These are phyloP conservation scores for Bos taurus DNA, from an alignment of 2,113 vertebrate species.

Conservation along the genomic window DNA sequence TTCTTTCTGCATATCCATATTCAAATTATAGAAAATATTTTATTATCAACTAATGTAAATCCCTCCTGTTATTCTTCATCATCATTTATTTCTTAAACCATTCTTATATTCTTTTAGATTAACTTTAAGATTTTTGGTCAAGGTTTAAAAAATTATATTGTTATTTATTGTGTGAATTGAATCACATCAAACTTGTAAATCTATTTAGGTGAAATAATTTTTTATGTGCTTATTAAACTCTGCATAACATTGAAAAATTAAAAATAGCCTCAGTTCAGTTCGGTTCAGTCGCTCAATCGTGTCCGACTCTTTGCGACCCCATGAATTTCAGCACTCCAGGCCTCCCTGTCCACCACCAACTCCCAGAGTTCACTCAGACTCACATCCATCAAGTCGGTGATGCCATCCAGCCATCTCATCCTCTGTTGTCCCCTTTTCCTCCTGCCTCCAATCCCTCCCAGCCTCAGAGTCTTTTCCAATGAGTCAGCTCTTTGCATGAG, in stretches of 20 bases:
- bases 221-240: neutral
- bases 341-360: too few relatives aligned
- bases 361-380: too few relatives aligned
- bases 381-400: too few relatives aligned
- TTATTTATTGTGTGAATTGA: neutral
- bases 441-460: too few relatives aligned
- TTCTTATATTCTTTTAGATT: neutral
- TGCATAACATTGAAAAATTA: neutral
- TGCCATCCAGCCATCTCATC: too few relatives aligned
- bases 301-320: too few relatives aligned
- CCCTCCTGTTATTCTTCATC: neutral
- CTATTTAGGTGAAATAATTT: neutral
- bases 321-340: rapidly evolving
- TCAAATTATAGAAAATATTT: neutral
- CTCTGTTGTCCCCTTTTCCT: too few relatives aligned
- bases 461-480: too few relatives aligned
- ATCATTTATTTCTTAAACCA: neutral
- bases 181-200: neutral
- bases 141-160: neutral
- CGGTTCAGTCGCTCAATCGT: too few relatives aligned
- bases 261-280: neutral
- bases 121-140: neutral
- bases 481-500: too few relatives aligned
- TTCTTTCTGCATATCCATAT: neutral
- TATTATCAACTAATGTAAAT: neutral